Evolutionary conservation across 2,797 vertebrate genomes (phyloP).

Genomic region (Mormyrops attenuatus): DNA sequence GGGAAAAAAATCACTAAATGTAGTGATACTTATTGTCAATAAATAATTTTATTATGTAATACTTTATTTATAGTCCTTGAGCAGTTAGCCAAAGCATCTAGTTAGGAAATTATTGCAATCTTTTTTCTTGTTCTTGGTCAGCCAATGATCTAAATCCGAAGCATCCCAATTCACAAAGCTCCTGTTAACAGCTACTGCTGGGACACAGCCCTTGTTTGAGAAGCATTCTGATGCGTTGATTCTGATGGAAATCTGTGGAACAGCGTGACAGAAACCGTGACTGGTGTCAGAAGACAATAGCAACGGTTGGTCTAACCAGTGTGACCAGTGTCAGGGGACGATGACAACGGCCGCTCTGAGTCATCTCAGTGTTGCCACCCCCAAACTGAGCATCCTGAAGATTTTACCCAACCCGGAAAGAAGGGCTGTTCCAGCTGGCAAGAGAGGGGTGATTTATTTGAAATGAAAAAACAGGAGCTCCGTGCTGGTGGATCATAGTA

Average conservation of each 20-base stretch:
- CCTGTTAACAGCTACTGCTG: neutral
- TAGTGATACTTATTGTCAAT: neutral
- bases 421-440: neutral
- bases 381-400: constrained; percentile 8
- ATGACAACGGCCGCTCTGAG: neutral
- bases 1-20: neutral
- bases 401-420: neutral
- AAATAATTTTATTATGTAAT: neutral
- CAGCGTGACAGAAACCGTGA: neutral
- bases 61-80: neutral
- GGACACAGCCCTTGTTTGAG: neutral
- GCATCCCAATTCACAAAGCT: neutral
- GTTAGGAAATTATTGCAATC: neutral
- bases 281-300: neutral
- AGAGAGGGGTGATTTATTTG: neutral
- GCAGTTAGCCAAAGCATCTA: neutral
- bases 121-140: neutral
- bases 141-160: neutral
- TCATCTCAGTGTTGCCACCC: neutral
- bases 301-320: neutral
- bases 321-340: neutral
- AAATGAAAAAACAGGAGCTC: neutral
- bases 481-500: neutral
- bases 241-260: neutral
- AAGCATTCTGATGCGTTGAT: neutral